A percentile compares a stretch with the other conserved stretches of the same genome.
Evolutionary conservation across 2,113 vertebrate species (phyloP).

Genomic region (Pseudopipra pipra): DNA sequence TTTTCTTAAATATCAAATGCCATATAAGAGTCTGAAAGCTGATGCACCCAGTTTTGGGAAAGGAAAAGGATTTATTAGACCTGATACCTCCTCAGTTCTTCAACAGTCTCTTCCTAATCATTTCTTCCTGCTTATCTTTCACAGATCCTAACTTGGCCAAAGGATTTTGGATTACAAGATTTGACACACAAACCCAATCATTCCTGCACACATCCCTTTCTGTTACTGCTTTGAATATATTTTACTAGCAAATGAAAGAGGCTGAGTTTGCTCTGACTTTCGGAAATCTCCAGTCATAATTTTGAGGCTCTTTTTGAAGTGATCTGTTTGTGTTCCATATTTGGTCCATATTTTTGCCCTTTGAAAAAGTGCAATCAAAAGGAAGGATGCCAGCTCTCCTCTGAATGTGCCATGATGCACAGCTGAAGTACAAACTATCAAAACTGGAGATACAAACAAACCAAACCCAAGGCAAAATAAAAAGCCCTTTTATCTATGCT

Average conservation of each 20-base stretch:
- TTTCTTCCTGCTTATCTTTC: background rate
- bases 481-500: background rate
- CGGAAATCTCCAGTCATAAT: background rate
- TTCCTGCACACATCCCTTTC: background rate
- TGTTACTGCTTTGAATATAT: background rate
- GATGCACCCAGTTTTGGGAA: background rate
- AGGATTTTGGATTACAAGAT: background rate
- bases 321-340: fast-evolving
- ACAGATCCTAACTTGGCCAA: background rate
- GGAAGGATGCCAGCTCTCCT: background rate
- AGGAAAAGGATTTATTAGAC: background rate
- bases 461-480: background rate
- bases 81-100: background rate
- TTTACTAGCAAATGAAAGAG: background rate
- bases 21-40: background rate
- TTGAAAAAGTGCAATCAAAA: background rate
- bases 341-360: background rate
- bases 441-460: background rate
- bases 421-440: background rate
- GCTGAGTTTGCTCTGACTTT: background rate
- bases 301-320: background rate
- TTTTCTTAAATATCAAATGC: background rate
- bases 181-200: background rate
- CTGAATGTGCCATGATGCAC: background rate
- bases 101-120: background rate